phyloP scores from a whole-genome alignment of 92 coral and sea anemone genomes.

The Zoanthus sociatus region DNA sequence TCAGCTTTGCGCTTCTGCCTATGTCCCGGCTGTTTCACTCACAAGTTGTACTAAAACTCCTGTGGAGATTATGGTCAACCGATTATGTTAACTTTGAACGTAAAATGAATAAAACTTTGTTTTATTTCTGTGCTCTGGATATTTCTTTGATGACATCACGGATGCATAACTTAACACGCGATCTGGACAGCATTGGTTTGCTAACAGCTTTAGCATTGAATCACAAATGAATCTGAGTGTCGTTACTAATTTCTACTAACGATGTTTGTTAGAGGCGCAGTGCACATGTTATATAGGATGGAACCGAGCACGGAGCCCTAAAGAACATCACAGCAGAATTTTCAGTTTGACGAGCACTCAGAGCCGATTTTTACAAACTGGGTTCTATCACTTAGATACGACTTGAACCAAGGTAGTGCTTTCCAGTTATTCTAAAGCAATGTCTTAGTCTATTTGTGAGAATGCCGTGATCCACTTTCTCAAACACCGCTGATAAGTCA shows the following conservation, averaged over 20 bases:
- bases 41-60: no score
- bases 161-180: not conserved
- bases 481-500: not conserved
- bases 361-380: not conserved
- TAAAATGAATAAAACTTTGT: no score
- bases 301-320: slow-evolving; percentile 1
- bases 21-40: not conserved
- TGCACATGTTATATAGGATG: not conserved
- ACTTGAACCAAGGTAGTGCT: not conserved
- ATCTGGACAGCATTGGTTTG: not conserved
- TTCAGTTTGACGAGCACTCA: not conserved
- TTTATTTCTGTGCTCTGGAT: not conserved
- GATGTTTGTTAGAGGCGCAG: slow-evolving; percentile 3
- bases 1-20: not conserved
- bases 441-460: not conserved
- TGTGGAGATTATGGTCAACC: no score
- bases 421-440: not conserved
- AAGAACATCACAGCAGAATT: not conserved
- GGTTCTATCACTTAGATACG: not conserved
- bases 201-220: not conserved
- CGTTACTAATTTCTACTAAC: not conserved
- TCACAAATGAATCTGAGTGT: not conserved
- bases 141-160: not conserved
- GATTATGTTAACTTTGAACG: no score
- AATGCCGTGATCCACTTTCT: not conserved